A percentile compares a stretch with the other conserved stretches of the same genome.
Evolutionary conservation across 2,888 invertebrate genomes (phyloP).

Genomic region (Sphinx pinastri): DNA sequence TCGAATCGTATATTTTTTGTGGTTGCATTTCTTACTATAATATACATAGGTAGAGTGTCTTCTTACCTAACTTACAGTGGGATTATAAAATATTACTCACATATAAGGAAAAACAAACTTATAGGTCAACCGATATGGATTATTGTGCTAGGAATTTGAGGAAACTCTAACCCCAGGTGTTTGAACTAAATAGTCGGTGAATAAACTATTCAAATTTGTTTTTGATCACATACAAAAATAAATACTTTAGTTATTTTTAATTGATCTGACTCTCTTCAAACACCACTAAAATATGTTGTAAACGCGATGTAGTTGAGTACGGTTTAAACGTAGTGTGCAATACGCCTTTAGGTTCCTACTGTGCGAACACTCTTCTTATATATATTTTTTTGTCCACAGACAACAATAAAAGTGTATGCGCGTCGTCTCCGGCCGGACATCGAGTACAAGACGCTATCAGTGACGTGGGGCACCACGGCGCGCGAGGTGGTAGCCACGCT

Average conservation of each 20-base stretch:
- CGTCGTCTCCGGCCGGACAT: constrained; percentile 95
- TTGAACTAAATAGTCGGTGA: neutral
- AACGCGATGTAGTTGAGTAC: too few relatives aligned
- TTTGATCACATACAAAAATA: constrained; percentile 90
- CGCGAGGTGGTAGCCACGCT: constrained; percentile 93
- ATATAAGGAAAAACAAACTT: neutral
- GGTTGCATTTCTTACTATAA: too few relatives aligned
- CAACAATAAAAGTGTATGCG: constrained; percentile 95
- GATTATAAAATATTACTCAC: too few relatives aligned
- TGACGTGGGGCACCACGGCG: constrained; percentile 94
- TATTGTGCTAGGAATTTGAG: neutral
- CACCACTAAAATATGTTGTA: too few relatives aligned
- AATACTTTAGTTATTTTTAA: constrained; percentile 65
- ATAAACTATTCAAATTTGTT: constrained; percentile 28
- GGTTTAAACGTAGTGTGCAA: too few relatives aligned
- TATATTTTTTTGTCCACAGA: constrained; percentile 81
- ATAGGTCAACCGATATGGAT: neutral
- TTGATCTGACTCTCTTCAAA: too few relatives aligned
- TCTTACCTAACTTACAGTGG: too few relatives aligned
- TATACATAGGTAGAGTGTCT: too few relatives aligned
- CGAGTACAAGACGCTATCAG: constrained; percentile 97
- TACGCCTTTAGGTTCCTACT: neutral
- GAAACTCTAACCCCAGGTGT: neutral
- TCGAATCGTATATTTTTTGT: too few relatives aligned
- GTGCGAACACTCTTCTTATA: neutral